Conservation (phyloP, 2,113 vertebrate species). For the Cnemophilus loriae region DNA sequence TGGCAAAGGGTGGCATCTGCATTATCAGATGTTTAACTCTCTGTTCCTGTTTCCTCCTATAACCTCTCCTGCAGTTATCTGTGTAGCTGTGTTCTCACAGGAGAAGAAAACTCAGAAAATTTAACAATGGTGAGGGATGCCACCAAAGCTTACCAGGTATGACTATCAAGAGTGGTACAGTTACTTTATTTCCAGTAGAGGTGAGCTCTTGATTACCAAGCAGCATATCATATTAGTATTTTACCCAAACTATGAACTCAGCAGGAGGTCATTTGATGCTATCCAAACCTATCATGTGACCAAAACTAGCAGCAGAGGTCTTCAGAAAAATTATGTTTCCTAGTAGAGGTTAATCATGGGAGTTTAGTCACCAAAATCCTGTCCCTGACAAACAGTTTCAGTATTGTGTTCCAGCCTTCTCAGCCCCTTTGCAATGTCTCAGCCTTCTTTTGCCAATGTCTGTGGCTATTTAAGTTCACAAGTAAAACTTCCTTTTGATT, state of each 20-base stretch:
- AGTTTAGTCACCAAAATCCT: background rate
- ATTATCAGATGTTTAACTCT: background rate
- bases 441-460: background rate
- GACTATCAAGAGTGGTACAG: background rate
- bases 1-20: background rate
- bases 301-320: background rate
- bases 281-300: background rate
- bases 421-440: background rate
- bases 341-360: background rate
- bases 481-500: background rate
- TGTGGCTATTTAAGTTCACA: background rate
- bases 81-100: constrained; percentile 81
- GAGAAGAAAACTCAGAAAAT: constrained; percentile 74
- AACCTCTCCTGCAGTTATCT: constrained; percentile 66
- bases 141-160: constrained; percentile 82
- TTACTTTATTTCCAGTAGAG: background rate
- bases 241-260: background rate
- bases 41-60: background rate
- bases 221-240: background rate
- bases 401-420: background rate
- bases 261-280: background rate
- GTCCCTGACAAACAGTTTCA: background rate
- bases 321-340: background rate
- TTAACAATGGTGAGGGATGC: constrained; percentile 66
- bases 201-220: background rate